phyloP scores from a whole-genome alignment of 2,888 invertebrate species.

The Ennomos fuscantarius region DNA sequence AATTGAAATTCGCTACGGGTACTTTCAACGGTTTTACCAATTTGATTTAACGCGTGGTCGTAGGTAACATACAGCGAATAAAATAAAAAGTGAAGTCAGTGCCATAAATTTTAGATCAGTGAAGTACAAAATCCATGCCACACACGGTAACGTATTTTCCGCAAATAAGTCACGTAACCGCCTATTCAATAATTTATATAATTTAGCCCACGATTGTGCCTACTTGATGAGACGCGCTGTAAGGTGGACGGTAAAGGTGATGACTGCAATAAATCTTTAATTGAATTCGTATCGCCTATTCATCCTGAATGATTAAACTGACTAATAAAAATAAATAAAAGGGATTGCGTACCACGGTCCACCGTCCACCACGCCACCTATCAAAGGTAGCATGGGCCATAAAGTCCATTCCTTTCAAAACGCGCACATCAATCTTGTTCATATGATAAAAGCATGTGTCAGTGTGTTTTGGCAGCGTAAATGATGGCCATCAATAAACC shows the following conservation, averaged over 20 bases:
- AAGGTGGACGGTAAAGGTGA: slow-evolving; percentile 47
- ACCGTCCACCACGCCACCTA: slow-evolving; percentile 16
- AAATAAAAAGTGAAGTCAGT: slow-evolving; percentile 12
- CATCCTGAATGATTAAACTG: slow-evolving; percentile 60
- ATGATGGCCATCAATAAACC: slow-evolving; percentile 55
- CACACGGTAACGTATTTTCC: slow-evolving; percentile 2
- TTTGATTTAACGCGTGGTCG: no score
- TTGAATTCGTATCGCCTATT: slow-evolving; percentile 67
- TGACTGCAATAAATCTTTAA: slow-evolving; percentile 71
- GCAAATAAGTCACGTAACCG: slow-evolving; percentile 17
- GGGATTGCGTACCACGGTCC: slow-evolving; percentile 23
- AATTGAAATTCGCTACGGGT: no score
- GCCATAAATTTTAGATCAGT: not conserved
- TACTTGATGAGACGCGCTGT: slow-evolving; percentile 34
- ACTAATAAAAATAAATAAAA: slow-evolving; percentile 47
- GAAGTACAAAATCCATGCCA: slow-evolving; percentile 4
- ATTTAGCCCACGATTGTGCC: slow-evolving; percentile 44
- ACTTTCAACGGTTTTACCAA: no score
- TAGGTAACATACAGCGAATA: not conserved
- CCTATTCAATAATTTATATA: slow-evolving; percentile 10
- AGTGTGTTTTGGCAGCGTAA: slow-evolving; percentile 57
- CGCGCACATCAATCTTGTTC: slow-evolving; percentile 50
- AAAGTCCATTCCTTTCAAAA: slow-evolving; percentile 31
- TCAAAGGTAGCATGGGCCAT: slow-evolving; percentile 22
- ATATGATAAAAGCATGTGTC: slow-evolving; percentile 49